Conservation (phyloP, 92 coral and sea anemone species). For the Palythoa caribaeorum region DNA sequence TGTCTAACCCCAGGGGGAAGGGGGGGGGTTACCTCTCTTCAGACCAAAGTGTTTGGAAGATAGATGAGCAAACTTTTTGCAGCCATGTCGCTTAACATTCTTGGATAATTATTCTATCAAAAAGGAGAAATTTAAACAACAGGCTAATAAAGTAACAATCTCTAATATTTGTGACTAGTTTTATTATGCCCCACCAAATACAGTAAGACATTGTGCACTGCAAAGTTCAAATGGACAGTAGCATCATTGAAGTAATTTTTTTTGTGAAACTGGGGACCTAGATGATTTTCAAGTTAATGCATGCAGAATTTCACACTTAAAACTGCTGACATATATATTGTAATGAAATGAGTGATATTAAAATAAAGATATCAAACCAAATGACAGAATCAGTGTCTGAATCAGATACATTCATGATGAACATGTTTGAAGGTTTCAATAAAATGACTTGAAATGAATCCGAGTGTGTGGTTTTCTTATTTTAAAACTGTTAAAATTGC, state of each 20-base stretch:
- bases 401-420: not conserved
- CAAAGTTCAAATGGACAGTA: not conserved
- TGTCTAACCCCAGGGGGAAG: too few relatives aligned
- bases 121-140: too few relatives aligned
- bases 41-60: too few relatives aligned
- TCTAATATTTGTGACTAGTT: too few relatives aligned
- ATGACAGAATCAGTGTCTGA: not conserved
- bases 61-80: too few relatives aligned
- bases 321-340: not conserved
- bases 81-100: too few relatives aligned
- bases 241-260: not conserved
- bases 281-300: not conserved
- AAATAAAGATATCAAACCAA: not conserved
- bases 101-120: too few relatives aligned
- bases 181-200: not conserved
- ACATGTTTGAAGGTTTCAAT: constrained; percentile 24
- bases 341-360: not conserved
- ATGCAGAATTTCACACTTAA: constrained; percentile 1
- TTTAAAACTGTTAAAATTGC: not conserved
- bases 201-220: not conserved
- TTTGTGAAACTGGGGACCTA: not conserved
- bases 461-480: constrained; percentile 45
- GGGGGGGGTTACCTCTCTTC: too few relatives aligned
- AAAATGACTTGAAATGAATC: constrained; percentile 36
- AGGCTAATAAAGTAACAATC: too few relatives aligned